Evolutionary conservation across 2,113 vertebrate species (phyloP).

Genomic region (Dromaius novaehollandiae): DNA sequence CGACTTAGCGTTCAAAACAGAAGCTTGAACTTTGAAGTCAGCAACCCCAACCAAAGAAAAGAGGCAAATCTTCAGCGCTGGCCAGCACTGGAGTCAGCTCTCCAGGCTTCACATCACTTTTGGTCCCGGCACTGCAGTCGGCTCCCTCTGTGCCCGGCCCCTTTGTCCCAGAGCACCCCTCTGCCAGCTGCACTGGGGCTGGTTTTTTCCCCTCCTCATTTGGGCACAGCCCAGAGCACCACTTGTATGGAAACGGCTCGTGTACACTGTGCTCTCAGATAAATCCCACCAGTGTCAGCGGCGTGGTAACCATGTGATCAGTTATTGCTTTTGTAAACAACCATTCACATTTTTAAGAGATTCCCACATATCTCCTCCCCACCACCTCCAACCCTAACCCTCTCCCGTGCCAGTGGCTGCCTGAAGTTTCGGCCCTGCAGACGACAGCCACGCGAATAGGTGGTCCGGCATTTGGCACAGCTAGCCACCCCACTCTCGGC

Average conservation of each 20-base stretch:
- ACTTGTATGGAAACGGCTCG: no score
- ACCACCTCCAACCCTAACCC: background rate
- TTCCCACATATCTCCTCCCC: background rate
- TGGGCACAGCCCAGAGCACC: no score
- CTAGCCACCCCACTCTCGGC: background rate
- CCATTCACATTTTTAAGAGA: background rate
- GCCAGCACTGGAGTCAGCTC: background rate
- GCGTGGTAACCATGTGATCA: background rate
- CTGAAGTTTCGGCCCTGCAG: background rate
- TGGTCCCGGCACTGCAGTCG: background rate
- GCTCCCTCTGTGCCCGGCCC: background rate
- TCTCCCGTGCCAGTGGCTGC: background rate
- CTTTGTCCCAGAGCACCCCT: background rate
- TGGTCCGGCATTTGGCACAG: no score
- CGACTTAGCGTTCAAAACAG: background rate
- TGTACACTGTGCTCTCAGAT: background rate
- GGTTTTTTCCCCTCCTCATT: no score
- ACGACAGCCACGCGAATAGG: background rate
- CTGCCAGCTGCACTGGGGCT: no score
- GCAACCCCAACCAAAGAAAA: background rate
- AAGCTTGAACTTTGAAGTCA: background rate
- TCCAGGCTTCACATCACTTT: background rate
- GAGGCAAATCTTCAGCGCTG: background rate
- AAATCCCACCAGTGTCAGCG: background rate
- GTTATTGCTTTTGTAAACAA: background rate